Evolutionary conservation across 2,888 invertebrate species (phyloP).

Genomic region (Tinea trinotella): DNA sequence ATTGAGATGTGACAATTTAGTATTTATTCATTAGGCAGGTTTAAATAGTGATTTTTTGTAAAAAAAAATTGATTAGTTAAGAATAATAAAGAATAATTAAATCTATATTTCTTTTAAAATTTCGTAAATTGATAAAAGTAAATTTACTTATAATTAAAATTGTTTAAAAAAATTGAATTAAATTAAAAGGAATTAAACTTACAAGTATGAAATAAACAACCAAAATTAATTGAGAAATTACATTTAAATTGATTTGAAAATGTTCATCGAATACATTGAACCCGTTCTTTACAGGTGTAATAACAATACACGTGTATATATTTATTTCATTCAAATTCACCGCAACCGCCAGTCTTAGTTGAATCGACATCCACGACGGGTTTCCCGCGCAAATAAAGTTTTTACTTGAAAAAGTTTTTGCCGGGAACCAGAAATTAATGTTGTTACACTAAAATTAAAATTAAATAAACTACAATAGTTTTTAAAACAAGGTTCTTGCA

Average conservation of each 20-base stretch:
- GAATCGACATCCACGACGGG: neutral
- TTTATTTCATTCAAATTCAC: neutral
- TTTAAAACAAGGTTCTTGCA: neutral
- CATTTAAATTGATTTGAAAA: neutral
- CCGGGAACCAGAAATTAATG: neutral
- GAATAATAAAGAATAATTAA: too few relatives aligned
- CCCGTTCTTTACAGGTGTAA: neutral
- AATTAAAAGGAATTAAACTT: too few relatives aligned
- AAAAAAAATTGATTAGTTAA: too few relatives aligned
- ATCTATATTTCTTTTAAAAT: too few relatives aligned
- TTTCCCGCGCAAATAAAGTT: conserved; percentile 12
- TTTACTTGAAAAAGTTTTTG: neutral
- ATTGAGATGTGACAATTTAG: too few relatives aligned
- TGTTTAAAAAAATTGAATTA: too few relatives aligned
- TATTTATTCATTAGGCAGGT: too few relatives aligned
- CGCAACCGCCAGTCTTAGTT: conserved; percentile 1
- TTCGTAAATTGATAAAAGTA: too few relatives aligned
- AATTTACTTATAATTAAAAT: too few relatives aligned
- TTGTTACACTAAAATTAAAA: neutral
- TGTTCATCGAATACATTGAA: neutral
- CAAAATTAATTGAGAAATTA: neutral
- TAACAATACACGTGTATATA: neutral
- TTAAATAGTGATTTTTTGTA: too few relatives aligned
- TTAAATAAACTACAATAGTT: neutral
- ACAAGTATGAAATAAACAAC: too few relatives aligned